phyloP scores from a whole-genome alignment of 1,140 invertebrate genomes.

The Ceratina japonica region DNA sequence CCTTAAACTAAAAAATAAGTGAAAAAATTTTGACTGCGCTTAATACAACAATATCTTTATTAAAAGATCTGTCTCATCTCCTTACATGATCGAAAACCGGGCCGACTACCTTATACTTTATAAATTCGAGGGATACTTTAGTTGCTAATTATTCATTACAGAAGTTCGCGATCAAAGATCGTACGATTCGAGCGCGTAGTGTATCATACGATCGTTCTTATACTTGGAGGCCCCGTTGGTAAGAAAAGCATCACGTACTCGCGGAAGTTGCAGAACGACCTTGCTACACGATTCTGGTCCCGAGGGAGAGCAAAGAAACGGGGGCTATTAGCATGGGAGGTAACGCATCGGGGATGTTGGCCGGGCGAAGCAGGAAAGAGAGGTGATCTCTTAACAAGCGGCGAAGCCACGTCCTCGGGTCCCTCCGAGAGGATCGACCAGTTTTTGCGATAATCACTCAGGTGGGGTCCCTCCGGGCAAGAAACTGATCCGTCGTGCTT shows the following conservation, averaged over 20 bases:
- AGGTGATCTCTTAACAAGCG: conserved; percentile 51
- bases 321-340: conserved; percentile 39
- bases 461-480: conserved; percentile 9
- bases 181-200: no score
- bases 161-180: no score
- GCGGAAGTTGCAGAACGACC: conserved; percentile 43
- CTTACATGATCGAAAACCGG: no score
- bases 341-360: conserved; percentile 24
- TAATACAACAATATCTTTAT: no score
- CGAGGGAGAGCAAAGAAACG: conserved; percentile 21
- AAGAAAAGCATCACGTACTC: conserved; percentile 12
- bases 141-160: neutral
- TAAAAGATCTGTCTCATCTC: no score
- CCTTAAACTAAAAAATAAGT: no score
- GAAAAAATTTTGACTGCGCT: no score
- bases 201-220: neutral
- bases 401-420: conserved; percentile 61
- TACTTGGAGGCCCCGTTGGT: neutral
- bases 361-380: neutral
- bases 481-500: conserved; percentile 44
- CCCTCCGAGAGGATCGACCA: conserved; percentile 46
- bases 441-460: conserved; percentile 62
- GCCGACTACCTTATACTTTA: no score
- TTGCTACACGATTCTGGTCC: conserved; percentile 31
- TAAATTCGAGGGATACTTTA: no score